phyloP scores from a whole-genome alignment of 1,140 invertebrate genomes.

The Xylocopa sonorina region DNA sequence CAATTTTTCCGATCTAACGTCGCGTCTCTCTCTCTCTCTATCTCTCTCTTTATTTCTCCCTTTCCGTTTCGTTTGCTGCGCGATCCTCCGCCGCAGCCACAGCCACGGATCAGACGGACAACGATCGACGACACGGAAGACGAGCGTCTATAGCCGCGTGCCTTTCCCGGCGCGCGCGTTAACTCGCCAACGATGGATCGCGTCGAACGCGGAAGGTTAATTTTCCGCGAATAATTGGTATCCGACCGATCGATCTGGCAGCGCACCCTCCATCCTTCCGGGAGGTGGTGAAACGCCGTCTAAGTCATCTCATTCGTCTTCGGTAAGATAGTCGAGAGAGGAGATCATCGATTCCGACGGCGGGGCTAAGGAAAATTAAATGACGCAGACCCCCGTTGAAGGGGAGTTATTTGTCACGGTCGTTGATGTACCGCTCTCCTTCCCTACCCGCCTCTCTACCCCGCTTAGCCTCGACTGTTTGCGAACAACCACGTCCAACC shows the following conservation, averaged over 20 bases:
- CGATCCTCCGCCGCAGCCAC: too few relatives aligned
- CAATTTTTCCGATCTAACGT: conserved; percentile 39
- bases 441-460: conserved; percentile 23
- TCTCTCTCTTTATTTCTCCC: too few relatives aligned
- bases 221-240: conserved; percentile 80
- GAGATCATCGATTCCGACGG: conserved; percentile 80
- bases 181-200: conserved; percentile 62
- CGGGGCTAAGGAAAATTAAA: conserved; percentile 81
- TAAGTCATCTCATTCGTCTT: conserved; percentile 81
- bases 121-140: too few relatives aligned
- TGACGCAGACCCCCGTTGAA: conserved; percentile 80
- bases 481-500: conserved; percentile 11
- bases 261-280: conserved; percentile 33
- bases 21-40: too few relatives aligned
- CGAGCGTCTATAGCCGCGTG: background rate
- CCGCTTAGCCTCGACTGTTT: background rate
- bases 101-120: too few relatives aligned
- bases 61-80: too few relatives aligned
- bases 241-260: conserved; percentile 76
- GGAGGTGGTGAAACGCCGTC: conserved; percentile 76
- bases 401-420: conserved; percentile 81
- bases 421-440: conserved; percentile 59
- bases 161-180: conserved; percentile 34
- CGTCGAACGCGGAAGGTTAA: conserved; percentile 73
- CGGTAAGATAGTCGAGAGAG: conserved; percentile 78